These are phyloP conservation scores for Amphimallon solstitiale DNA, from an alignment of 2,888 invertebrate species.

Conservation along the genomic window DNA sequence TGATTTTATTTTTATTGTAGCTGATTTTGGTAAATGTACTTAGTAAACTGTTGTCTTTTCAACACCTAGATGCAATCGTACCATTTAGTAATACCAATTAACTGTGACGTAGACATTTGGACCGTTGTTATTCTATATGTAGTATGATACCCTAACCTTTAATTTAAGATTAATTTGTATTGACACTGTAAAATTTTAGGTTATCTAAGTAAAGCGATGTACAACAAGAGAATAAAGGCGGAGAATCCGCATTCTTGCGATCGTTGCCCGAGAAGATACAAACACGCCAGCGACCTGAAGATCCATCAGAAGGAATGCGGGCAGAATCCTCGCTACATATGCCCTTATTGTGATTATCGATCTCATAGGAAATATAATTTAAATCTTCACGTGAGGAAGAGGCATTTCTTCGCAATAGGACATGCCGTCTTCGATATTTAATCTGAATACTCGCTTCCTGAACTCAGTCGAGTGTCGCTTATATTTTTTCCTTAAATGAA, in stretches of 20 bases:
- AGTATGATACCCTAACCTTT: background rate
- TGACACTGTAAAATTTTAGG: slow-evolving; percentile 20
- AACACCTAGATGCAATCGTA: too few relatives aligned
- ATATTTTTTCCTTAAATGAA: background rate
- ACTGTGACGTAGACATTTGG: background rate
- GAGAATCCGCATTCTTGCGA: slow-evolving; percentile 35
- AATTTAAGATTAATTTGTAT: background rate
- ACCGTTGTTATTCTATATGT: slow-evolving; percentile 16
- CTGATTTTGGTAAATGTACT: too few relatives aligned
- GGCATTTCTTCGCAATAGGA: slow-evolving; percentile 13
- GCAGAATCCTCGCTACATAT: slow-evolving; percentile 29
- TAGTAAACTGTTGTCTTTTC: too few relatives aligned
- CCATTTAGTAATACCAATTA: too few relatives aligned
- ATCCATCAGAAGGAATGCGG: slow-evolving; percentile 36
- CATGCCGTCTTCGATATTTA: slow-evolving; percentile 21
- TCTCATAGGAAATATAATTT: slow-evolving; percentile 38
- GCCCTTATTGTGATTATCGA: slow-evolving; percentile 36
- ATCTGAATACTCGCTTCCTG: background rate
- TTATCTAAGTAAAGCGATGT: background rate
- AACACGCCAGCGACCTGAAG: slow-evolving; percentile 33
- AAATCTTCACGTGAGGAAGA: slow-evolving; percentile 34
- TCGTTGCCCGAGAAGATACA: slow-evolving; percentile 36
- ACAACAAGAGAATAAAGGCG: slow-evolving; percentile 33
- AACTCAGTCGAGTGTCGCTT: background rate
- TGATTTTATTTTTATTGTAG: too few relatives aligned